phyloP scores from a whole-genome alignment of 2,888 invertebrate species.

The Caenorhabditis sp. region DNA sequence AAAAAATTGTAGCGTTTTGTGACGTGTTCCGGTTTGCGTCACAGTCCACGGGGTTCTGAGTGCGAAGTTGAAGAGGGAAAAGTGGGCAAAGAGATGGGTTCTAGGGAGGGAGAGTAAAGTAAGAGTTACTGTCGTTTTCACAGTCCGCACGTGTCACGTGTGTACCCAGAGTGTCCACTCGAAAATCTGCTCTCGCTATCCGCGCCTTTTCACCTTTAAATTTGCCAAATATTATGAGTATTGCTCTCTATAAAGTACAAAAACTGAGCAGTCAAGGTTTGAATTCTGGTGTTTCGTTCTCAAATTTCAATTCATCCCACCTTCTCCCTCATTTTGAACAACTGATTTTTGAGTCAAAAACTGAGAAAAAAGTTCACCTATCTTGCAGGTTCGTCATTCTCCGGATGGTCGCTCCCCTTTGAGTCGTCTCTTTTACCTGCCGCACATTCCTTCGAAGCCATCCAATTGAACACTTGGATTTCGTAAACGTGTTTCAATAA shows the following conservation, averaged over 20 bases:
- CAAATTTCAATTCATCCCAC: too few species aligned
- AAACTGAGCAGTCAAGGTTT: too few species aligned
- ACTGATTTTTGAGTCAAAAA: too few species aligned
- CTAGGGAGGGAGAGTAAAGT: neutral
- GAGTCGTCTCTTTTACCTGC: conserved; percentile 51
- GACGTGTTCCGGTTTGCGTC: neutral
- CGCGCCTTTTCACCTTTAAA: neutral
- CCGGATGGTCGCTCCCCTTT: conserved; percentile 48
- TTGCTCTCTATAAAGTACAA: too few species aligned
- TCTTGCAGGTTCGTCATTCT: conserved; percentile 54
- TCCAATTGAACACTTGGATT: too few species aligned
- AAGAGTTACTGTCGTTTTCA: neutral
- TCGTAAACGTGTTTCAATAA: too few species aligned
- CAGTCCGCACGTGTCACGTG: neutral
- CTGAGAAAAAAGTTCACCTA: too few species aligned
- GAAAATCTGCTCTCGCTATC: neutral
- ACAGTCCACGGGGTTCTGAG: neutral
- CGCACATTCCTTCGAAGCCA: conserved; percentile 26
- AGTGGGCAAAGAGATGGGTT: neutral
- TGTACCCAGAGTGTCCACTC: neutral
- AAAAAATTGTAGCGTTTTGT: neutral
- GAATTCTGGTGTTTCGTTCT: too few species aligned
- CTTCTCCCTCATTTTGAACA: too few species aligned
- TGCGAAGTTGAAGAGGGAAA: neutral
- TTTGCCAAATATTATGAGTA: too few species aligned